Evolutionary conservation across 2,888 invertebrate genomes (phyloP), one percentile per base, ranked within the genome.

Genomic region (Steinernema carpocapsae): DNA sequence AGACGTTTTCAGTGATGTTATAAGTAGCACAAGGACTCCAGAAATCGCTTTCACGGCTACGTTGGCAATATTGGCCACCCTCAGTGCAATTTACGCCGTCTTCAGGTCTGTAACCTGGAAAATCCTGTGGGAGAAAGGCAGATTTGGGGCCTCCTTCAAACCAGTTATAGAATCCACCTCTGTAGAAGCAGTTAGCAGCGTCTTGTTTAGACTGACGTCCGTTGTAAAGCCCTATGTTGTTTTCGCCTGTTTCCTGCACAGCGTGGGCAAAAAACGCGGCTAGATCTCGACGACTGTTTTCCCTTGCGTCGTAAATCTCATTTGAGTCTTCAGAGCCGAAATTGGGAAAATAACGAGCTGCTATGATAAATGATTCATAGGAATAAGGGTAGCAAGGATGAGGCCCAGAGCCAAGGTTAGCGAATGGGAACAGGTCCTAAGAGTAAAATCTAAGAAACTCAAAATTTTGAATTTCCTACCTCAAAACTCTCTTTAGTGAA

Each of bases 81-180:
- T 45, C n/a, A 12, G 29, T 17, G 64, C 78, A 78, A 14, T 19
- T n/a, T 37, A 74, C 74, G 10, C 72, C 78, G 46, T 79, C 78
- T 10, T 79, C 32, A 17, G 59, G 26, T 32, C 45, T 70, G 70
- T 22, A 75, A 24, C 24, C 51, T 22, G 56, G 76, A 3, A 22
- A 14, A 6, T 72, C 56, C 29, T 73, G 48, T 43, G 77, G 24
- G 26, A 78, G n/a, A 26, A 79, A 76, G 14, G 22, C 24, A 6
- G 74, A 72, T 1, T 19, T 37, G 4, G 77, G 77, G 19, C 79
- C 79, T 32, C 79, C 78, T 73, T 84, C 84, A 51, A 84, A 84
- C 85, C 85, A 85, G 72, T 85, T 84, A 79, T 80, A 85, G 78
- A 85, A 84, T 0, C 85, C 85, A 32, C 85, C 85, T 0, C 84